Conservation (phyloP, 2,113 vertebrate species). For the Agapornis roseicollis region DNA sequence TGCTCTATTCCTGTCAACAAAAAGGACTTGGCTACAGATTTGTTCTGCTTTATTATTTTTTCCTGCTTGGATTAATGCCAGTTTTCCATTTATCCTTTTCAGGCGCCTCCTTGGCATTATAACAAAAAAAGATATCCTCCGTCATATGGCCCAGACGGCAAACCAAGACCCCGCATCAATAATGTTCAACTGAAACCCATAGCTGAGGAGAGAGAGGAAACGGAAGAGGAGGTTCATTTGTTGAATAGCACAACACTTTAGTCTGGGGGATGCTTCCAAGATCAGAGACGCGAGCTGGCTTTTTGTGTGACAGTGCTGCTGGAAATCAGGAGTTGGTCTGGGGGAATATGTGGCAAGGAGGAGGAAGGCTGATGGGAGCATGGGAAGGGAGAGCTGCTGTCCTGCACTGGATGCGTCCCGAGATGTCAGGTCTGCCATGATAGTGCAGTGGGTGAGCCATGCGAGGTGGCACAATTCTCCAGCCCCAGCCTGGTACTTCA, state of each 20-base stretch:
- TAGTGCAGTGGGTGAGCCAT: constrained; percentile 52
- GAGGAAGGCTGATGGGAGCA: constrained; percentile 15
- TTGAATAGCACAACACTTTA: constrained; percentile 89
- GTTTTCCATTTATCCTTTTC: constrained; percentile 73
- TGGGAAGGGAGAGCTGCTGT: constrained; percentile 18
- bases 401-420: constrained; percentile 70
- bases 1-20: constrained; percentile 73
- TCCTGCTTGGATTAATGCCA: constrained; percentile 54
- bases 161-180: constrained; percentile 97
- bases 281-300: constrained; percentile 45
- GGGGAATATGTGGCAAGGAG: constrained; percentile 13
- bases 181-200: constrained; percentile 96
- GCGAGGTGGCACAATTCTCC: not conserved
- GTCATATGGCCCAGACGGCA: constrained; percentile 99
- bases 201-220: constrained; percentile 79
- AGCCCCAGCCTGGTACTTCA: constrained; percentile 59
- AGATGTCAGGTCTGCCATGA: constrained; percentile 57
- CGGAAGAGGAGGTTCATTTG: constrained; percentile 86
- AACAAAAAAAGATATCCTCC: constrained; percentile 99
- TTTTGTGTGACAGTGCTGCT: constrained; percentile 62
- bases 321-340: constrained; percentile 57
- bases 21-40: constrained; percentile 69
- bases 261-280: constrained; percentile 58
- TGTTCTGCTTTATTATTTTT: not conserved
- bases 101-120: constrained; percentile 99